Conservation (phyloP, 2,797 vertebrate species). For the Hybognathus amarus region DNA sequence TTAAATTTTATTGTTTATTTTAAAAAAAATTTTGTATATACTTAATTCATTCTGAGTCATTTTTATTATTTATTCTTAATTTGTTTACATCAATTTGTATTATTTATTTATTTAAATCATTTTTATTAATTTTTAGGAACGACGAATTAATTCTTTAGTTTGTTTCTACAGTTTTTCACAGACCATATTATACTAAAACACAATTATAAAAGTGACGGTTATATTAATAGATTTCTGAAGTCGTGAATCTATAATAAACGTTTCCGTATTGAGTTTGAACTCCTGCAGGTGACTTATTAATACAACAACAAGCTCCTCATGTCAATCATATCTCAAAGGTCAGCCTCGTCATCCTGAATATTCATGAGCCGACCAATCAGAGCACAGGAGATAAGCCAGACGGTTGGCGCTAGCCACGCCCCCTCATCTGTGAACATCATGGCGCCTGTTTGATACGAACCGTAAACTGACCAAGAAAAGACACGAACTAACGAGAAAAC, state of each 20-base stretch:
- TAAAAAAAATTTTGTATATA: too few relatives aligned
- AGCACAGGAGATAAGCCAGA: background rate
- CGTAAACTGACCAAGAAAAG: constrained; percentile 15
- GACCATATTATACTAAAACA: background rate
- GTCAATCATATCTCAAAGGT: background rate
- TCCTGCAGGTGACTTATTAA: background rate
- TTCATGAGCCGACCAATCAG: constrained; percentile 26
- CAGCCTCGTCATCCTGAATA: background rate
- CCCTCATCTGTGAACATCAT: constrained; percentile 23
- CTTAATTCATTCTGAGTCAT: too few relatives aligned
- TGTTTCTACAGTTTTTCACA: too few relatives aligned
- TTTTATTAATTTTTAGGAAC: too few relatives aligned
- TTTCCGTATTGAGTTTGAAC: background rate
- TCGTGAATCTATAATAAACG: background rate
- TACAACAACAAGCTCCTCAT: background rate
- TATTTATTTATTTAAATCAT: too few relatives aligned
- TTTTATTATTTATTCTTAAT: too few relatives aligned
- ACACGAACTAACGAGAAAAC: constrained; percentile 7
- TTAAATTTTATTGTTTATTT: too few relatives aligned
- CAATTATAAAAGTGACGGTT: background rate
- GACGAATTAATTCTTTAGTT: too few relatives aligned
- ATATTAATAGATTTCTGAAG: background rate
- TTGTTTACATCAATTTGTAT: too few relatives aligned
- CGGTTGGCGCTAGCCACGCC: background rate
- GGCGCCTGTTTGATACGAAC: constrained; percentile 27